These are phyloP conservation scores for Chouioia cunea DNA, from an alignment of 2,888 invertebrate species.

Conservation along the genomic window DNA sequence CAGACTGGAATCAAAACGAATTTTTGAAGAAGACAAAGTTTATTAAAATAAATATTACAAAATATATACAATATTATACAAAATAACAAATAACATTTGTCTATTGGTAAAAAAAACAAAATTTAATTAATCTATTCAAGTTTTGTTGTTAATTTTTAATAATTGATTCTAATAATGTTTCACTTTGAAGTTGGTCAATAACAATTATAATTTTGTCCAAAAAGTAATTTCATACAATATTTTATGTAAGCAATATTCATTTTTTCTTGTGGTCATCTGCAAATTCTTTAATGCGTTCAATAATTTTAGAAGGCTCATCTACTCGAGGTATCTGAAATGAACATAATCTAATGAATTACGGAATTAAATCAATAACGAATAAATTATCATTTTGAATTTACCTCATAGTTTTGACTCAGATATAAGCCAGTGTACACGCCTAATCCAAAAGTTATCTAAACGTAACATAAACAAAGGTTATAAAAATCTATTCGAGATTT, in stretches of 20 bases:
- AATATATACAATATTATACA: background rate
- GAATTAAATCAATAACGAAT: background rate
- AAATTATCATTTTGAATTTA: conserved; percentile 58
- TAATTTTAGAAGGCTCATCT: conserved; percentile 82
- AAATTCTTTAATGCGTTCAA: conserved; percentile 79
- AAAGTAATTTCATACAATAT: too few species aligned
- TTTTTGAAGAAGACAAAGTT: too few species aligned
- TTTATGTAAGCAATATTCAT: conserved; percentile 56
- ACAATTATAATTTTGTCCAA: too few species aligned
- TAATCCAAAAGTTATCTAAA: conserved; percentile 75
- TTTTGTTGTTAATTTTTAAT: too few species aligned
- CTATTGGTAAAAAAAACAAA: conserved; percentile 17
- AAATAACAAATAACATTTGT: conserved; percentile 8
- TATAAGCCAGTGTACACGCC: conserved; percentile 83
- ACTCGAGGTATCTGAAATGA: conserved; percentile 84
- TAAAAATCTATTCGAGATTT: conserved; percentile 18
- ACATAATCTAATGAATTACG: conserved; percentile 29
- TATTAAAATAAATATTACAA: too few species aligned
- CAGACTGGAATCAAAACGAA: too few species aligned
- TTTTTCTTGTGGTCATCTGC: conserved; percentile 77
- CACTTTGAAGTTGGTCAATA: too few species aligned
- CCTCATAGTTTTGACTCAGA: conserved; percentile 82
- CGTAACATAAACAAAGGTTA: conserved; percentile 69
- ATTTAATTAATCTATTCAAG: background rate
- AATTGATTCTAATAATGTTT: too few species aligned